Percentiles rank a stretch among this genome's conserved stretches.
Evolutionary conservation across 2,113 vertebrate genomes (phyloP).

Genomic region (Vicugna pacos): DNA sequence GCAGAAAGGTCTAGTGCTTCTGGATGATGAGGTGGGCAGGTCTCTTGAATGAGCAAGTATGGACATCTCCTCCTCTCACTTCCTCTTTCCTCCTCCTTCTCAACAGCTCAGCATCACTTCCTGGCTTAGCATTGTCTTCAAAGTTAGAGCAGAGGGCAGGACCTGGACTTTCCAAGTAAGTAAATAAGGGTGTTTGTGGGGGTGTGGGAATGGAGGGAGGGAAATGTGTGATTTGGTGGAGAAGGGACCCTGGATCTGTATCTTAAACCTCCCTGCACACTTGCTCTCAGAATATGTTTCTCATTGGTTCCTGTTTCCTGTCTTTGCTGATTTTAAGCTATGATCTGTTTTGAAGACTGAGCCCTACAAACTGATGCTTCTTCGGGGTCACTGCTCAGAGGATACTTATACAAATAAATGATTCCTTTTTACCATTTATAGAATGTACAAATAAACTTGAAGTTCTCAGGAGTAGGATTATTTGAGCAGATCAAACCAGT

Average conservation of each 20-base stretch:
- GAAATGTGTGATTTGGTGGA: neutral
- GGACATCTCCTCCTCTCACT: neutral
- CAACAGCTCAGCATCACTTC: neutral
- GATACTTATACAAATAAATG: neutral
- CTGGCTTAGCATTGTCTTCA: neutral
- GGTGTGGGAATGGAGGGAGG: too few relatives aligned
- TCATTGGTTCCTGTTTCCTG: neutral
- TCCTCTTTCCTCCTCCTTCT: neutral
- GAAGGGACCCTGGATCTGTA: neutral
- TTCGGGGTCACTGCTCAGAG: neutral
- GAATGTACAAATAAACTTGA: neutral
- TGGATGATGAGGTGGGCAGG: neutral
- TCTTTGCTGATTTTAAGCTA: neutral
- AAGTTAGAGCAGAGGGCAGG: neutral
- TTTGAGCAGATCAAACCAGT: neutral
- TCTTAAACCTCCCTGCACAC: neutral
- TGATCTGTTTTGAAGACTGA: neutral
- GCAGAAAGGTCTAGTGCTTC: neutral
- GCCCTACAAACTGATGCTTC: neutral
- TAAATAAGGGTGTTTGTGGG: too few relatives aligned
- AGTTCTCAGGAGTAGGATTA: neutral
- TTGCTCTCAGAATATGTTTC: neutral
- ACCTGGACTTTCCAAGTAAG: slow-evolving; percentile 51
- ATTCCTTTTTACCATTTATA: neutral
- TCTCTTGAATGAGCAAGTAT: neutral